Evolutionary conservation across 1,140 invertebrate species (phyloP).

Genomic region (Neodiprion pinetum): DNA sequence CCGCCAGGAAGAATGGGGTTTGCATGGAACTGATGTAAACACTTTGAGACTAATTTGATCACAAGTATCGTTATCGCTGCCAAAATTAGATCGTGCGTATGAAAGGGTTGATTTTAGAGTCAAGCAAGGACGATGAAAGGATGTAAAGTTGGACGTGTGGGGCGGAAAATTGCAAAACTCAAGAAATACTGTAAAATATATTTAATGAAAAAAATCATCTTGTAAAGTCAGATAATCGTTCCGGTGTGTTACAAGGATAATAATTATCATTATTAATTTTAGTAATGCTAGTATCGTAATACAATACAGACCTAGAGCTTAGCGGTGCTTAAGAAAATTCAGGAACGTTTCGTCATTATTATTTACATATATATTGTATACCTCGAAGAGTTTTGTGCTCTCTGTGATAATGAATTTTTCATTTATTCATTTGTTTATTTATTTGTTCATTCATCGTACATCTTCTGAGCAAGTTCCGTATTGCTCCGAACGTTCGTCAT

Average conservation of each 20-base stretch:
- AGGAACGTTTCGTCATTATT: conserved; percentile 37
- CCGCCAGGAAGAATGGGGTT: too few species aligned
- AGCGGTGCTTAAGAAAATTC: conserved; percentile 32
- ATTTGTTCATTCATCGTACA: not conserved
- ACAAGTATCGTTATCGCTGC: too few species aligned
- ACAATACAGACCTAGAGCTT: conserved; percentile 41
- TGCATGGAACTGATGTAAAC: too few species aligned
- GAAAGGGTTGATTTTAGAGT: too few species aligned
- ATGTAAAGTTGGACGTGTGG: too few species aligned
- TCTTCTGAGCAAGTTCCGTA: too few species aligned
- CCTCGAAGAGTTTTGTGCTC: not conserved
- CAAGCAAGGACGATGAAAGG: too few species aligned
- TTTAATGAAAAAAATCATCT: conserved; percentile 54
- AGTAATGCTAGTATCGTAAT: conserved; percentile 45
- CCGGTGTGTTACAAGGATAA: conserved; percentile 22
- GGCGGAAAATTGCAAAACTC: not conserved
- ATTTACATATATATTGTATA: conserved; percentile 35
- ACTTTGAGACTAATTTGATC: too few species aligned
- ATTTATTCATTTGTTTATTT: not conserved
- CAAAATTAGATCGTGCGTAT: too few species aligned
- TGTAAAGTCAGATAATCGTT: conserved; percentile 51
- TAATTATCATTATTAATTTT: conserved; percentile 42
- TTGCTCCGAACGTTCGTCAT: too few species aligned
- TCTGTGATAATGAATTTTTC: not conserved
- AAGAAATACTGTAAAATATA: conserved; percentile 52